A percentile compares a stretch with the other conserved stretches of the same genome.
Conservation (phyloP, 2,888 invertebrate species). For the Euzophera pinguis region DNA sequence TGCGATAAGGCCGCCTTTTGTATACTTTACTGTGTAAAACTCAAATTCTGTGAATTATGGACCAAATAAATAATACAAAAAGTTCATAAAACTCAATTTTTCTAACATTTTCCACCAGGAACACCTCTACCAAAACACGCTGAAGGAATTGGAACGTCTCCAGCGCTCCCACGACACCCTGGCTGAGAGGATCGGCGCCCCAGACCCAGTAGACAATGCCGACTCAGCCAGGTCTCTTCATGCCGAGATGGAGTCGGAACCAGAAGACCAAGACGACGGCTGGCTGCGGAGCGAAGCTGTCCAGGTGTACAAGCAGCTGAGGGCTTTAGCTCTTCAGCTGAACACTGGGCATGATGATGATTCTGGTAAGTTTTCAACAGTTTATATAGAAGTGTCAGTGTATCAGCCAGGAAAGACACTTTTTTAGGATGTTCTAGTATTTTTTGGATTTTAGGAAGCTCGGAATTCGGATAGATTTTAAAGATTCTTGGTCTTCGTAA, state of each 20-base stretch:
- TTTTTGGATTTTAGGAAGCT: too few species aligned
- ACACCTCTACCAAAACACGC: conserved; percentile 73
- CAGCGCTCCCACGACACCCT: conserved; percentile 86
- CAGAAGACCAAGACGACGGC: conserved; percentile 75
- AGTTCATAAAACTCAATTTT: background rate
- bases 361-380: conserved; percentile 69
- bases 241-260: conserved; percentile 93
- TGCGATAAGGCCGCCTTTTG: too few species aligned
- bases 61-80: too few species aligned
- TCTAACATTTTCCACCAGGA: conserved; percentile 52
- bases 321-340: conserved; percentile 85
- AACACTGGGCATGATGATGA: conserved; percentile 88
- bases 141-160: conserved; percentile 85
- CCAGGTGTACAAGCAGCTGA: conserved; percentile 86
- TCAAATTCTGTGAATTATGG: too few species aligned
- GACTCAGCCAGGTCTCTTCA: conserved; percentile 86
- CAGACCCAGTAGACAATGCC: conserved; percentile 63
- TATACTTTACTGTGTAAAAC: too few species aligned
- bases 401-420: too few species aligned
- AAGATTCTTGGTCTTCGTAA: too few species aligned
- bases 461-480: too few species aligned
- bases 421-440: too few species aligned
- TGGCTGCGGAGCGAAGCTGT: conserved; percentile 84
- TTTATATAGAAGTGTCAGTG: background rate
- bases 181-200: conserved; percentile 84